Base-by-base conservation (phyloP, 2,888 invertebrate genomes). In the Rhagium mordax region DNA sequence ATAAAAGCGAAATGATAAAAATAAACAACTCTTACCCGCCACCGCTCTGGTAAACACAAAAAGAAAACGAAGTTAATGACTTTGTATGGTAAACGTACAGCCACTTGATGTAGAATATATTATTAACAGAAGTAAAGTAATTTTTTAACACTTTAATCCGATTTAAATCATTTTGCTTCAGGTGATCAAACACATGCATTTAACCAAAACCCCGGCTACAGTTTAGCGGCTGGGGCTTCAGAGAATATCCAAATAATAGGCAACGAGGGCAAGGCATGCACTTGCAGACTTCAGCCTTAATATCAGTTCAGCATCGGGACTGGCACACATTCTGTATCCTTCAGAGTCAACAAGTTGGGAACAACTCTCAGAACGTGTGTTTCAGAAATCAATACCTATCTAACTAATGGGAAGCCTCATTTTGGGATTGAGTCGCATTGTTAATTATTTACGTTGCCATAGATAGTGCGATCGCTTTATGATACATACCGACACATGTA, bases 261-360 rank as follows among this genome's bases (percentile, higher is more conserved):
- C 41, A 13, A 41, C 41, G n/a, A 41, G 41, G n/a, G 41, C 41
- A n/a, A 41, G n/a, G n/a, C n/a, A 41, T 41, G 41, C 41, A 41
- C n/a, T n/a, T n/a, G n/a, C 41, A 41, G 41, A 41, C 41, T 41
- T 41, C 13, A 13, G 47, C 20, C 21, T 47, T 47, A 48, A 55
- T 55, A 20, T n/a, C n/a, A n/a, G n/a, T 49, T 16, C 24, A 49
- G 15, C 13, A 27, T 64, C 7, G 49, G 24, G 47, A 20, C 27
- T 51, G 15, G 5, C 15, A 27, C 2, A 27, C 64, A 53, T 15
- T 15, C 55, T 55, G 18, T 53, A 27, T 57, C 15, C 33, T 59
- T 59, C 33, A 65, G 65, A 65, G n/a, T 27, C 53, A 53, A 53
- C 65, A 65, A 65, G 65, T 65, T 65, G 18, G 20, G 53, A 65